Base-by-base conservation (phyloP, 2,113 vertebrate species). In the Choloepus hoffmanni region DNA sequence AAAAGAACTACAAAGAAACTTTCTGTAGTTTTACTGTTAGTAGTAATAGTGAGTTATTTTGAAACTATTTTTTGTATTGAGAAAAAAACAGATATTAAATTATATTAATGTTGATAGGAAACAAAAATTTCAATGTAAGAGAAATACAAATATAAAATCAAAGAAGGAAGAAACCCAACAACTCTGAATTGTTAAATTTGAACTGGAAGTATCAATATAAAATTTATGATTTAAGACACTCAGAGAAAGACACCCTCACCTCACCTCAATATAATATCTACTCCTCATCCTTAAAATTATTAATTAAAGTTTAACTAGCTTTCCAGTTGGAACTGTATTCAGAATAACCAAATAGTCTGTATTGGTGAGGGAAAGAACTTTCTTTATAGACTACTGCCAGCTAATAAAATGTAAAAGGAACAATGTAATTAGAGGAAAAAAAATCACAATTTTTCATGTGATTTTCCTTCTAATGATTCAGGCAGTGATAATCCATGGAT, bases 81-180 rank as follows among this genome's bases (percentile, higher is more conserved):
- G 53, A 6, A 43, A 48, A 85, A 48, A 95, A 89, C 23, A 63
- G 36, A 3, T 45, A 93, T 87, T 58, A 36, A 68, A 70, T 23
- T 65, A 55, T 92, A 6, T 72, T 93, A 36, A 81, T 65, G 67
- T 70, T 93, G 33, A 79, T 5, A 94, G 10, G 23, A 92, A 96
- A 7, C 53, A 89, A 83, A 82, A n/a, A 72, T 67, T 81, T 81
- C 12, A 76, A 26, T 45, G 33, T n/a, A 81, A 92, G n/a, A 78
- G 30, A 95, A 77, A 73, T 67, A 58, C 8, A 96, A 90, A 16
- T 67, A 87, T 48, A 92, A 90, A 94, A 72, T 58, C 15, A 85
- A 90, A 68, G 40, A 63, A 58, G 48, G 1, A 53, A 40, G 63
- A 73, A 67, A 90, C 16, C 5, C 7, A 85, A 77, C 26, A 81